A percentile compares a stretch with the other conserved stretches of the same genome.
phyloP scores from a whole-genome alignment of 2,888 invertebrate species.

The Leistus spinibarbis region DNA sequence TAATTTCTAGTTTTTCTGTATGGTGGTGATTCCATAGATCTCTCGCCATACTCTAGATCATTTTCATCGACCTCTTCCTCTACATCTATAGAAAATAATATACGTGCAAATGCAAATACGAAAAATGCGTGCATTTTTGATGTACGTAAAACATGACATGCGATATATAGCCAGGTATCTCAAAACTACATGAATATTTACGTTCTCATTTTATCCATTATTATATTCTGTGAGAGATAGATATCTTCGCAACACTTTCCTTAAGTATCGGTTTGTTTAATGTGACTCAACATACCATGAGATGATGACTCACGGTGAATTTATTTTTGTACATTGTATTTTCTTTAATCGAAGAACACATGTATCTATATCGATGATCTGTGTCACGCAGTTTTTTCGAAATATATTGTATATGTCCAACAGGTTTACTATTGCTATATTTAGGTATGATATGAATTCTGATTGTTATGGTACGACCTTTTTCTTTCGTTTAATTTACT shows the following conservation, averaged over 20 bases:
- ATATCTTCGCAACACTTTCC: too few relatives aligned
- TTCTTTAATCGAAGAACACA: too few relatives aligned
- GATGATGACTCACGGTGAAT: too few relatives aligned
- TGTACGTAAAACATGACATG: neutral
- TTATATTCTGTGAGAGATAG: too few relatives aligned
- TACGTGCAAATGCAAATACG: neutral
- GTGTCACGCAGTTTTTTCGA: neutral
- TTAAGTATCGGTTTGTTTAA: too few relatives aligned
- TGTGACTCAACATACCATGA: too few relatives aligned
- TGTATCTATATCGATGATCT: neutral
- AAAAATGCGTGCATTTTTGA: neutral
- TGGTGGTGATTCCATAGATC: slow-evolving; percentile 5
- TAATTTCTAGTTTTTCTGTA: slow-evolving; percentile 25
- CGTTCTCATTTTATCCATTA: too few relatives aligned
- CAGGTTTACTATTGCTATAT: neutral
- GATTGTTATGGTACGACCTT: neutral
- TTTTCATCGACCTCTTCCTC: slow-evolving; percentile 29
- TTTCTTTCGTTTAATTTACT: neutral
- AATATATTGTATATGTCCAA: neutral
- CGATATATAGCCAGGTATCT: neutral
- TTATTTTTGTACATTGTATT: too few relatives aligned
- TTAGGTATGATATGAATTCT: neutral
- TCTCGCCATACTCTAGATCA: slow-evolving; percentile 17
- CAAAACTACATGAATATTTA: neutral
- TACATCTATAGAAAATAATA: slow-evolving; percentile 19